phyloP scores from a whole-genome alignment of 2,797 vertebrate species.

The Limnodromus scolopaceus region DNA sequence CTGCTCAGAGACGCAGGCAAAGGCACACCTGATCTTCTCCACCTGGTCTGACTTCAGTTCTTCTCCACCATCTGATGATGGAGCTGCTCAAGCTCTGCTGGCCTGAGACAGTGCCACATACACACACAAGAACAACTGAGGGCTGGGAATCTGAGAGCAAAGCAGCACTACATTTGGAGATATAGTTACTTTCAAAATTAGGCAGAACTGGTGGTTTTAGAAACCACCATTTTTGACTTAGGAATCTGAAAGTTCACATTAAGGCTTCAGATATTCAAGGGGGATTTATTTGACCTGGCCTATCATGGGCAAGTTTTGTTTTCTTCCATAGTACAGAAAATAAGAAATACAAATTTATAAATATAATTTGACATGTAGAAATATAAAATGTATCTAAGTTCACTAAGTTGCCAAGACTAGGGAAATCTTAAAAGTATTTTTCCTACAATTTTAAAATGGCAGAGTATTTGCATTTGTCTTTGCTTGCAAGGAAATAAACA shows the following conservation, averaged over 20 bases:
- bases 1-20: accelerated
- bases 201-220: no score
- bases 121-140: no score
- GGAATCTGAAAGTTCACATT: background rate
- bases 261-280: background rate
- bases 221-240: background rate
- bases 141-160: background rate
- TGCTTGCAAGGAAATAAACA: background rate
- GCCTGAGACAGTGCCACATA: accelerated
- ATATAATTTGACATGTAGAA: background rate
- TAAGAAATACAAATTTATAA: background rate
- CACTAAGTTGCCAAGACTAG: background rate
- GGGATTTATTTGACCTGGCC: background rate
- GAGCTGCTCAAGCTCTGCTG: background rate
- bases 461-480: background rate
- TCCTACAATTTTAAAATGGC: background rate
- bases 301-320: background rate
- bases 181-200: background rate
- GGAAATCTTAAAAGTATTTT: background rate
- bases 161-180: background rate
- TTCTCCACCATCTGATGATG: no score
- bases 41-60: background rate
- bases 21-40: background rate
- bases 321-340: background rate
- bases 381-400: background rate